A percentile compares a stretch with the other conserved stretches of the same genome.
Evolutionary conservation across 2,113 vertebrate species (phyloP).

Genomic region (Cairina moschata): DNA sequence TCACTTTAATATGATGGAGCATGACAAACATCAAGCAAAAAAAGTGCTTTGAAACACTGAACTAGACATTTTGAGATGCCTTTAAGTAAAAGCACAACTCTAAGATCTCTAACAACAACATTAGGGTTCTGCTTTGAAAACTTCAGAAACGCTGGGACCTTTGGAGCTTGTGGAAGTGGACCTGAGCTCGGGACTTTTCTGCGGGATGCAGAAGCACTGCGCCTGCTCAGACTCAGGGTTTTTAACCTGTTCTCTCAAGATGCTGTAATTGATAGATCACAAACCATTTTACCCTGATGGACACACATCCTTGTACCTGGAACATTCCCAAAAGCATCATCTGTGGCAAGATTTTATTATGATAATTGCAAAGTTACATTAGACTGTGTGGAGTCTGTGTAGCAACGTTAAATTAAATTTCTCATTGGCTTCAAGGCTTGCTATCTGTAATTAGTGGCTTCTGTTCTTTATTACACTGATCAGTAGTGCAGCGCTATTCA

Average conservation of each 20-base stretch:
- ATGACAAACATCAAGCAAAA: not conserved
- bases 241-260: not conserved
- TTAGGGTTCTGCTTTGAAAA: not conserved
- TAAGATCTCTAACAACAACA: not conserved
- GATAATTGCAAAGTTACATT: slow-evolving; percentile 63
- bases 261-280: not conserved
- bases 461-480: slow-evolving; percentile 76
- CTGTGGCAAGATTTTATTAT: slow-evolving; percentile 48
- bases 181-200: not conserved
- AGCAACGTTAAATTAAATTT: slow-evolving; percentile 62
- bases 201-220: not conserved
- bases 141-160: not conserved
- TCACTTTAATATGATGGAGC: not conserved
- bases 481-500: slow-evolving; percentile 69
- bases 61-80: not conserved
- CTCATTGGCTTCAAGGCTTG: slow-evolving; percentile 63
- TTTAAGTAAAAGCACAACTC: fast-evolving
- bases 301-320: slow-evolving; percentile 11
- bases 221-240: not conserved
- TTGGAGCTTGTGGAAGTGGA: not conserved
- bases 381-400: slow-evolving; percentile 49
- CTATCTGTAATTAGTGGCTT: slow-evolving; percentile 75
- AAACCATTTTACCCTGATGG: not conserved
- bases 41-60: not conserved
- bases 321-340: slow-evolving; percentile 19